A percentile compares a stretch with the other conserved stretches of the same genome.
Conservation (phyloP, 35 echinoderm and acorn worm species). For the Patiria miniata region DNA sequence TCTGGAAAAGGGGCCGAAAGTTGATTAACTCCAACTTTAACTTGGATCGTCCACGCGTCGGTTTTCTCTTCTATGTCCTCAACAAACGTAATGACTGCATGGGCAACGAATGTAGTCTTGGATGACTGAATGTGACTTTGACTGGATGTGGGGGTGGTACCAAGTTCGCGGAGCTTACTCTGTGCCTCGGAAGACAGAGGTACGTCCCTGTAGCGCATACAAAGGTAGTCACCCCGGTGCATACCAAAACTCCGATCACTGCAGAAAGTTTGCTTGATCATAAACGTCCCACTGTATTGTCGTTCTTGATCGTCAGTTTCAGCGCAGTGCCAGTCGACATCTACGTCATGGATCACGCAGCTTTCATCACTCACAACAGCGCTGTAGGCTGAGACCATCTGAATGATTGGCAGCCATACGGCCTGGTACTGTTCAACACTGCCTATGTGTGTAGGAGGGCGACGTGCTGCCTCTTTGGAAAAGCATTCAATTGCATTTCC, state of each 20-base stretch:
- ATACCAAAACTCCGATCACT: neutral
- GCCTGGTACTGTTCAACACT: conserved; percentile 12
- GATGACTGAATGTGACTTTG: too few relatives aligned
- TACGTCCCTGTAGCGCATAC: neutral
- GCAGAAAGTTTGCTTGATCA: neutral
- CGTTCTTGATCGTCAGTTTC: neutral
- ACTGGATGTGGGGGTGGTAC: too few relatives aligned
- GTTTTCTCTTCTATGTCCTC: neutral
- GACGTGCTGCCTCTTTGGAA: conserved; percentile 9
- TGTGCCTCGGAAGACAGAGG: neutral
- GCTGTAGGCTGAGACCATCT: conserved; percentile 45
- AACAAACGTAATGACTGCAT: neutral
- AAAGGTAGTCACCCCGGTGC: neutral
- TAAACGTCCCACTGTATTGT: neutral
- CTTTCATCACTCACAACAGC: conserved; percentile 56
- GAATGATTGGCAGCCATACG: conserved; percentile 36
- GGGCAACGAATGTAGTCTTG: neutral
- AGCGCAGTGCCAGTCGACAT: conserved; percentile 34
- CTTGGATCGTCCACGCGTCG: neutral
- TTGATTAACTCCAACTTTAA: neutral
- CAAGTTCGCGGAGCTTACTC: neutral
- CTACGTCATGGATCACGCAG: conserved; percentile 39
- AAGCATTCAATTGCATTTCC: conserved; percentile 55
- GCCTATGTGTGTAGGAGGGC: conserved; percentile 17
- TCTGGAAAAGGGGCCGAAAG: neutral